Evolutionary conservation across 2,113 vertebrate species (phyloP).

Genomic region (Neomonachus schauinslandi): DNA sequence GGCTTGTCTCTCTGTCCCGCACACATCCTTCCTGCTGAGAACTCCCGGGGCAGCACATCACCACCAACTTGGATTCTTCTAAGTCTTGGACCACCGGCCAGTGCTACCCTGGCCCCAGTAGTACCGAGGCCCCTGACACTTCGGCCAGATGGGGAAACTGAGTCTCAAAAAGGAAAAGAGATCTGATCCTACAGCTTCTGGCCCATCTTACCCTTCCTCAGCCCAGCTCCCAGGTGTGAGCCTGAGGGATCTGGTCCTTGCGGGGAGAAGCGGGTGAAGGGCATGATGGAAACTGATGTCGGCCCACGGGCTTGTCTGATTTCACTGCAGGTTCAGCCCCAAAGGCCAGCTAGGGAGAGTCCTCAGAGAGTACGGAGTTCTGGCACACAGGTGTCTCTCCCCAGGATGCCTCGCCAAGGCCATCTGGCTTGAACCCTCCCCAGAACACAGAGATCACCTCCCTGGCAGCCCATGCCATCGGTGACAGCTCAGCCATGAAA

Average conservation of each 20-base stretch:
- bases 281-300: not conserved
- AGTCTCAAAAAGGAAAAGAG: not conserved
- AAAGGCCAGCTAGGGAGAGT: not conserved
- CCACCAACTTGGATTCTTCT: not conserved
- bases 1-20: conserved; percentile 3
- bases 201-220: not conserved
- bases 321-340: not conserved
- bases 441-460: not conserved
- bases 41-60: not conserved
- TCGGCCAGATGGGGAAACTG: not conserved
- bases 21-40: not conserved
- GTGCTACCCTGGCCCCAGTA: not conserved
- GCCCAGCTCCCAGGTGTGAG: not conserved
- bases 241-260: not conserved
- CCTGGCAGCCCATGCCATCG: not conserved
- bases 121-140: not conserved
- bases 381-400: not conserved
- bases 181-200: not conserved
- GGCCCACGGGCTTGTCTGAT: not conserved
- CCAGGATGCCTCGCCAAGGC: not conserved
- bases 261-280: no score
- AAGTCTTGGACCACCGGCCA: not conserved
- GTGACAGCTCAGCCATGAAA: not conserved
- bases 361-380: not conserved
- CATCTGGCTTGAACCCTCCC: not conserved